These are phyloP conservation scores for Diploptera punctata DNA, from an alignment of 2,888 invertebrate genomes.

Conservation along the genomic window DNA sequence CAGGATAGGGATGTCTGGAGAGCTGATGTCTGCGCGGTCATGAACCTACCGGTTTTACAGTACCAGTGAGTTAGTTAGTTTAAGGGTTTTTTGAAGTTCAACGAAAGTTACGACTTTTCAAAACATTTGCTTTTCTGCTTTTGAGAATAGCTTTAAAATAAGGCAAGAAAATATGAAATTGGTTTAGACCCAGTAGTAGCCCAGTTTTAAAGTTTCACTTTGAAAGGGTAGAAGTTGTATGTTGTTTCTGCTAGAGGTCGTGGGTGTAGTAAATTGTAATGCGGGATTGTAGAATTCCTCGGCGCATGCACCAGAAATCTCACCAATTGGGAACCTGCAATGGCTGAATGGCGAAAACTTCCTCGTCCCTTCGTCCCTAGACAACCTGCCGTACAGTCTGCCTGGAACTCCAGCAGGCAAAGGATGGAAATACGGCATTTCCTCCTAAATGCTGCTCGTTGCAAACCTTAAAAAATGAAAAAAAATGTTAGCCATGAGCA, in stretches of 20 bases:
- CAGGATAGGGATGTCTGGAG: no score
- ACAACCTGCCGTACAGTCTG: conserved; percentile 4
- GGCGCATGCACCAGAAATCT: conserved; percentile 17
- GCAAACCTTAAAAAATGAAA: neutral
- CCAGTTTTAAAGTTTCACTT: conserved; percentile 1
- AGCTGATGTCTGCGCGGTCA: no score
- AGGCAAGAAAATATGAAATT: neutral
- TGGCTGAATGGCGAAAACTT: conserved; percentile 25
- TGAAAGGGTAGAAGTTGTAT: neutral
- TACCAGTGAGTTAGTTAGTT: no score
- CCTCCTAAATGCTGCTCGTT: neutral
- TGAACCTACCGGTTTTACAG: no score
- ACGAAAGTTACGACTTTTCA: no score
- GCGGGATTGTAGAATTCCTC: neutral
- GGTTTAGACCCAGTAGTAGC: neutral
- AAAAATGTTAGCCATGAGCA: neutral
- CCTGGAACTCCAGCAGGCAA: neutral
- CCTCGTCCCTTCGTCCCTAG: conserved; percentile 19
- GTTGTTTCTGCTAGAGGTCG: conserved; percentile 22
- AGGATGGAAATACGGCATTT: conserved; percentile 7
- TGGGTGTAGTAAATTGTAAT: conserved; percentile 15
- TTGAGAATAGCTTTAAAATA: no score
- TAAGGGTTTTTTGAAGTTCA: no score
- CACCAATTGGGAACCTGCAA: conserved; percentile 30
- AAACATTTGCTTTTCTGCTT: no score